Evolutionary conservation across 2,797 vertebrate genomes (phyloP), one percentile per base, ranked within the genome.

Genomic region (Semaprochilodus insignis): DNA sequence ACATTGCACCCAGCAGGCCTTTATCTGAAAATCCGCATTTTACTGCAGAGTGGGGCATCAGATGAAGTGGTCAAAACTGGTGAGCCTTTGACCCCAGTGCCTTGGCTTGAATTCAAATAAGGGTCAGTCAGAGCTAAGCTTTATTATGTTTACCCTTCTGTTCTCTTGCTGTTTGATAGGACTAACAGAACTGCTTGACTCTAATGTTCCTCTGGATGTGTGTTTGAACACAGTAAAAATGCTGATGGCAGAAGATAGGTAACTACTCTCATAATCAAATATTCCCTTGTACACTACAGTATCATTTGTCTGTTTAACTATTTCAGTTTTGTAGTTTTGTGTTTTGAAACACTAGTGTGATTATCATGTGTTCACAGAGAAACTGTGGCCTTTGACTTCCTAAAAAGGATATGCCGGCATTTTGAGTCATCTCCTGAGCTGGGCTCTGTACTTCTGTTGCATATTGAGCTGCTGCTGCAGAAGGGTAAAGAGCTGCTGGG

Each of bases 21-120:
- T 89, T 96, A 94, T 91, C 88, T 99, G 88, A 97, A 97, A 93
- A 91, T 97, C 83, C 94, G 92, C 93, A 96, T 99, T 87, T 94
- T 99, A 87, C 89, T 97, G 91, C 95, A 87, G 91, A 91, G 92
- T 44, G 82, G 85, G 77, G 90, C 90, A 73, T 81, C 92, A 77
- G 96, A 98, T 86, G 91, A 95, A 90, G 90, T 91, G 48, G 83
- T 99, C 85, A 92, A 81, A 88, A 92, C 91, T 93, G 96, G 98
- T 99, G 91, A 90, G 91, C 88, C 81, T 85, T 88, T 87, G 14
- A 60, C 40, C 2, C 7, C 4, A 13, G 23, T 48, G 23, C 48
- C 31, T n/a, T 73, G 21, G 14, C 17, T 36, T 21, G 25, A 27
- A 55, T 75, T 17, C 8, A 75, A n/a, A 66, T 65, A 44, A 19